Evolutionary conservation across 2,888 invertebrate species (phyloP), one percentile per base, ranked within the genome.

Genomic region (Bimastos eiseni): DNA sequence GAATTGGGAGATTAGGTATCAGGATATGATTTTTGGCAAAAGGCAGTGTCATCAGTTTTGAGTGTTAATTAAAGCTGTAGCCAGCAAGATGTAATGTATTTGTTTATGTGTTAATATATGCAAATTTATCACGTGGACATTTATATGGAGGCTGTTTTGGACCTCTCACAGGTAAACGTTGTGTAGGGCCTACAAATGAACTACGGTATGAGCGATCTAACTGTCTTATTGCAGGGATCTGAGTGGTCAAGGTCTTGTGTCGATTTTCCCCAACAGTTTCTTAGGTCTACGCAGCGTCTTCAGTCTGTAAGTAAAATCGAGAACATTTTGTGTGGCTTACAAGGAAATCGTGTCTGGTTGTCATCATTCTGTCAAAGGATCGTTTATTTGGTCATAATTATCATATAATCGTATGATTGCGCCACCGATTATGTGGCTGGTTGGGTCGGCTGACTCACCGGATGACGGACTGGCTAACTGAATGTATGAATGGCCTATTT

Each of bases 181-280:
- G 15, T 41, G 41, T n/a, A 41, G n/a, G n/a, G n/a, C n/a, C n/a
- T 5, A 70, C 70, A 30, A n/a, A n/a, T 70, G 70, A n/a, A n/a
- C 70, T n/a, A n/a, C 2, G 4, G n/a, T n/a, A 17, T 6, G 49
- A 49, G 24, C 24, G n/a, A n/a, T n/a, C 5, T 0, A n/a, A 13
- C 89, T 41, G 89, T 41, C 37, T 55, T 38, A 44, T 91, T 89
- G 19, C 92, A 94, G 94, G 44, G 95, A 95, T 92, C 93, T 95
- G 21, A 94, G 94, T 91, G 91, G 93, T 89, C 95, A 95, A 90
- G 92, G 92, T 33, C 91, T 95, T 34, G 83, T 89, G 15, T 92
- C 91, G 89, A 90, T 95, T 36, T 92, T 93, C 1, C 93, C 93
- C 36, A 94, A 94, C 90, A 93, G 95, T 8, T 95, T 95, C 91